Percentiles rank a stretch among this genome's conserved stretches.
Evolutionary conservation across 2,113 vertebrate genomes (phyloP).

Genomic region (Pterophyllum scalare): DNA sequence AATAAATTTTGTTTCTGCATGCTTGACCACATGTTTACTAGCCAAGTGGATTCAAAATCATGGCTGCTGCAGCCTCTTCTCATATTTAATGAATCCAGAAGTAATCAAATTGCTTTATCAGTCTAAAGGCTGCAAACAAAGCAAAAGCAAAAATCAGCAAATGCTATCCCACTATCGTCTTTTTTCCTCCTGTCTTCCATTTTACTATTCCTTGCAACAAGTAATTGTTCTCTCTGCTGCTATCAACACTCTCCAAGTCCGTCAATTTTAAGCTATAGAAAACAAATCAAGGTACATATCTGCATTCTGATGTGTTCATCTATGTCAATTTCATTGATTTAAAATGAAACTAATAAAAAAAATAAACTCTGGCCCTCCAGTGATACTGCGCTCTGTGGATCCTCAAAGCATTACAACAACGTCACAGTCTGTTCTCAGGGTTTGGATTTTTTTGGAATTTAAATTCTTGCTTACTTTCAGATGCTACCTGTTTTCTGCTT

Average conservation of each 20-base stretch:
- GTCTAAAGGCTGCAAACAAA: conserved; percentile 2
- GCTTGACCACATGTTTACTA: conserved; percentile 7
- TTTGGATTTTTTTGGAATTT: not conserved
- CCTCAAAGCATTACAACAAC: not conserved
- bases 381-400: no score
- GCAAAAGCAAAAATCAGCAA: not conserved
- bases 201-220: not conserved
- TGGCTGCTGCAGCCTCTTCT: not conserved
- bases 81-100: conserved; percentile 27
- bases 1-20: conserved; percentile 7
- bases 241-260: not conserved
- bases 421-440: not conserved
- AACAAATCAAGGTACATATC: conserved; percentile 25
- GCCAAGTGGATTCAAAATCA: conserved; percentile 18
- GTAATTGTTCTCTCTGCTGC: not conserved
- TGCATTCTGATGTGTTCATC: not conserved
- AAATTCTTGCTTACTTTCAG: not conserved
- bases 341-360: not conserved
- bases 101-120: conserved; percentile 28
- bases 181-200: not conserved
- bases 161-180: not conserved
- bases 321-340: conserved; percentile 2
- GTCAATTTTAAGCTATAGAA: not conserved
- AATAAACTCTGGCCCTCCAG: not conserved
- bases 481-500: not conserved